phyloP scores from a whole-genome alignment of 2,888 invertebrate species.

The Epirrita christyi region DNA sequence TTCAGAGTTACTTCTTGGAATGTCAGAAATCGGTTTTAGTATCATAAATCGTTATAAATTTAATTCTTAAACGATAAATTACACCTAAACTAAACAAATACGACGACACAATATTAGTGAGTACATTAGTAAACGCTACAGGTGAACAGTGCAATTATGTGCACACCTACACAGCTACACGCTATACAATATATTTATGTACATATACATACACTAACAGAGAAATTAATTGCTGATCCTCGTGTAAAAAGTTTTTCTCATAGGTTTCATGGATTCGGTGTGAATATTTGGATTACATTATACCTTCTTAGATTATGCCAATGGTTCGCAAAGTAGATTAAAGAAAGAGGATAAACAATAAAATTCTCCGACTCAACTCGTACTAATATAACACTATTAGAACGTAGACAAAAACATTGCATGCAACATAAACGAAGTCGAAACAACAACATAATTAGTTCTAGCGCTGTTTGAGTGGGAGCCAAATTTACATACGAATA shows the following conservation, averaged over 20 bases:
- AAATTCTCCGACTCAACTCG: constrained; percentile 15
- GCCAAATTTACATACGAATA: constrained; percentile 46
- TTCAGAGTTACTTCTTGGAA: neutral
- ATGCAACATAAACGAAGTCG: constrained; percentile 61
- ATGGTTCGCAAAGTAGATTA: neutral
- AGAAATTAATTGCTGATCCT: constrained; percentile 14
- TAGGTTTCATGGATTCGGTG: neutral
- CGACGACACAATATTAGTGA: constrained; percentile 66
- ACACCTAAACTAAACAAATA: constrained; percentile 30
- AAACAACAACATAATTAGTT: constrained; percentile 37
- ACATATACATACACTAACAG: constrained; percentile 19
- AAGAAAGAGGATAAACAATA: constrained; percentile 21
- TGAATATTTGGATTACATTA: neutral
- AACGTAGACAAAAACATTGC: constrained; percentile 52
- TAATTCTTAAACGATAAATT: neutral
- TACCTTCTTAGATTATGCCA: neutral
- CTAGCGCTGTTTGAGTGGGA: constrained; percentile 40
- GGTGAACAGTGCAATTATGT: constrained; percentile 64
- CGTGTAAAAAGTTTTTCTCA: neutral
- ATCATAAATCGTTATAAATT: neutral
- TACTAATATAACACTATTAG: constrained; percentile 20
- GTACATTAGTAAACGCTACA: constrained; percentile 69
- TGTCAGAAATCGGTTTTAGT: too few relatives aligned
- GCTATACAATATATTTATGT: constrained; percentile 17
- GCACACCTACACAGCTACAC: constrained; percentile 48